Conservation (phyloP, 2,888 invertebrate species). For the Ariolimax columbianus region DNA sequence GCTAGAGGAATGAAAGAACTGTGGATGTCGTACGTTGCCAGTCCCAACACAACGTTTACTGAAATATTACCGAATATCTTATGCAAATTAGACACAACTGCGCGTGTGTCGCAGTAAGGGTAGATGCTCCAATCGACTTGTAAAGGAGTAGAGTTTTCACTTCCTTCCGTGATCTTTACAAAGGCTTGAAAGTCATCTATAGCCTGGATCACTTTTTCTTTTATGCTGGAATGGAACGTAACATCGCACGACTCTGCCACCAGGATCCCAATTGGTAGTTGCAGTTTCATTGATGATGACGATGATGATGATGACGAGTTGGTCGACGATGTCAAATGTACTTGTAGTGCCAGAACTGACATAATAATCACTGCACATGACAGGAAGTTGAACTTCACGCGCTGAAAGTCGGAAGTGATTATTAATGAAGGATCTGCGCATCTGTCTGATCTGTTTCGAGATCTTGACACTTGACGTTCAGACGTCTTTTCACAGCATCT, state of each 20-base stretch:
- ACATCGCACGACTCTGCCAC: constrained; percentile 39
- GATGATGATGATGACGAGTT: background rate
- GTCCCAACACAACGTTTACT: background rate
- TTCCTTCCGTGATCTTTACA: background rate
- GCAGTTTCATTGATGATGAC: background rate
- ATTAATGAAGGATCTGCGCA: too few species aligned
- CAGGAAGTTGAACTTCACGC: background rate
- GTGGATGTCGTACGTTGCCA: constrained; percentile 41
- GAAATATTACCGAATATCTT: constrained; percentile 28
- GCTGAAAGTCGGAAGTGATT: background rate
- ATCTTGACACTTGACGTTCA: background rate
- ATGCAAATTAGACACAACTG: constrained; percentile 12
- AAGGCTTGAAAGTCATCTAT: background rate
- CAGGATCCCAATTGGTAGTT: constrained; percentile 47
- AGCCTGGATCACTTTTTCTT: background rate
- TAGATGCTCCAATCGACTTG: background rate
- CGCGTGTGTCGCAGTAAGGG: background rate
- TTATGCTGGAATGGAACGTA: background rate
- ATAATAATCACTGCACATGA: constrained; percentile 6
- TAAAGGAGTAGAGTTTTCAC: background rate
- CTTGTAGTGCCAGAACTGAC: background rate
- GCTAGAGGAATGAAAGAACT: constrained; percentile 25
- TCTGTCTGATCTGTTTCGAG: background rate
- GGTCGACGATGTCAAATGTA: constrained; percentile 1
- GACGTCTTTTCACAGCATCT: background rate